phyloP scores from a whole-genome alignment of 2,888 invertebrate genomes.

The Nephrocerus scutellatus region DNA sequence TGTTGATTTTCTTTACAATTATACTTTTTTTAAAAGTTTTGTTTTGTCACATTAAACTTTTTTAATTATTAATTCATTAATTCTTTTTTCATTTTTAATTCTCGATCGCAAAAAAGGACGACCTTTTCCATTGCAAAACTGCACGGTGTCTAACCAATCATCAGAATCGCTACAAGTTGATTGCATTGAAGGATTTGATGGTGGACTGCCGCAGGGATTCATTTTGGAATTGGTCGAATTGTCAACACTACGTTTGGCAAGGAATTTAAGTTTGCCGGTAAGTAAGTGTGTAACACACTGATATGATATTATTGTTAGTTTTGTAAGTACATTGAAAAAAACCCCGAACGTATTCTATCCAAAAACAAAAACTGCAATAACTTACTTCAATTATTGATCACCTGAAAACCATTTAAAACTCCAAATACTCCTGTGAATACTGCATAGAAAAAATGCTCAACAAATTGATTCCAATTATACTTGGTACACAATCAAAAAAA shows the following conservation, averaged over 20 bases:
- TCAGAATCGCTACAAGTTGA: slow-evolving; percentile 76
- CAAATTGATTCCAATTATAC: too few relatives aligned
- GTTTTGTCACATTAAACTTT: background rate
- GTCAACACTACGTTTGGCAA: slow-evolving; percentile 54
- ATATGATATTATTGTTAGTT: too few relatives aligned
- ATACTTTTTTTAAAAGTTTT: slow-evolving; percentile 1
- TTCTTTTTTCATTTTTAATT: slow-evolving; percentile 4
- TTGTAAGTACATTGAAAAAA: too few relatives aligned
- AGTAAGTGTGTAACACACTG: too few relatives aligned
- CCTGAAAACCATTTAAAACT: too few relatives aligned
- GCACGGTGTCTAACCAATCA: slow-evolving; percentile 82
- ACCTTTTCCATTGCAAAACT: slow-evolving; percentile 81
- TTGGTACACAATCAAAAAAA: too few relatives aligned
- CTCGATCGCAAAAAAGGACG: slow-evolving; percentile 61
- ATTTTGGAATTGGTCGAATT: slow-evolving; percentile 72
- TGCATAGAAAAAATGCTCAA: too few relatives aligned
- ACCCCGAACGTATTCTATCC: too few relatives aligned
- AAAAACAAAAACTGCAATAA: too few relatives aligned
- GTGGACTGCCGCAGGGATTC: slow-evolving; percentile 80
- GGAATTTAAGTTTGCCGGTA: slow-evolving; percentile 45
- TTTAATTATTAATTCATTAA: background rate
- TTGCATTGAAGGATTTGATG: slow-evolving; percentile 81
- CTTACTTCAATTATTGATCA: too few relatives aligned
- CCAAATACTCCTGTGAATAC: too few relatives aligned
- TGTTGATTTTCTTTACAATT: background rate